These are phyloP conservation scores for Chamaea fasciata DNA, from an alignment of 2,113 vertebrate species.

Conservation along the genomic window DNA sequence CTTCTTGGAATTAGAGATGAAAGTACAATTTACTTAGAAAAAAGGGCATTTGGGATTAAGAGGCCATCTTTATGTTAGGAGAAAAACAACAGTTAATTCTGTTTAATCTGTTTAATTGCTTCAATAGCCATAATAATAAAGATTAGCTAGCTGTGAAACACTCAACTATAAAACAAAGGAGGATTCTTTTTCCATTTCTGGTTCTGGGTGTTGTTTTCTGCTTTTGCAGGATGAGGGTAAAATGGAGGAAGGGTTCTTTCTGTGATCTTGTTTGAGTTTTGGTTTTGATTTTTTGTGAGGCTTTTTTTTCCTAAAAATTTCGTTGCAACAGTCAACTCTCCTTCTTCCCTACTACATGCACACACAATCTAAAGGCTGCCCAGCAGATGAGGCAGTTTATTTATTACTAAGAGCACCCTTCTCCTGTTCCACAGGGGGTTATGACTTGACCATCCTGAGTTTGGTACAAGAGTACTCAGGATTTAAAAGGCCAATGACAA, in stretches of 20 bases:
- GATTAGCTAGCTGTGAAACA: constrained; percentile 46
- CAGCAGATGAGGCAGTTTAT: not conserved
- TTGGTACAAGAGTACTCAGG: not conserved
- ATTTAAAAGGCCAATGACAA: not conserved
- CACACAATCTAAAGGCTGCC: not conserved
- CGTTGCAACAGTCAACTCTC: not conserved
- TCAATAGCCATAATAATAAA: constrained; percentile 42
- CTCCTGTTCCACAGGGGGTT: not conserved
- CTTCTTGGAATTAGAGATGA: not conserved
- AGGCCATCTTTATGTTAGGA: constrained; percentile 9
- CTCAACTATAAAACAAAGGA: constrained; percentile 22
- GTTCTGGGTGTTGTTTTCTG: not conserved
- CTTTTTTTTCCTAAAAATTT: not conserved
- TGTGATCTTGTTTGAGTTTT: not conserved
- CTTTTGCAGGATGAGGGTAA: not conserved
- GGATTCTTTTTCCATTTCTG: not conserved
- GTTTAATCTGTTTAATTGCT: constrained; percentile 45
- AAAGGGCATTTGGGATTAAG: constrained; percentile 35
- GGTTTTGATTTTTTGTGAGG: not conserved
- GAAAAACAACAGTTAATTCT: constrained; percentile 42
- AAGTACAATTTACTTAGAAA: not conserved
- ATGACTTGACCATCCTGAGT: not conserved
- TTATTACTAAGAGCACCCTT: not conserved
- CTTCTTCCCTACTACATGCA: not conserved
- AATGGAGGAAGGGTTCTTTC: not conserved